A percentile compares a stretch with the other conserved stretches of the same genome.
Evolutionary conservation across 2,888 invertebrate species (phyloP).

Genomic region (Leptura quadrifasciata): DNA sequence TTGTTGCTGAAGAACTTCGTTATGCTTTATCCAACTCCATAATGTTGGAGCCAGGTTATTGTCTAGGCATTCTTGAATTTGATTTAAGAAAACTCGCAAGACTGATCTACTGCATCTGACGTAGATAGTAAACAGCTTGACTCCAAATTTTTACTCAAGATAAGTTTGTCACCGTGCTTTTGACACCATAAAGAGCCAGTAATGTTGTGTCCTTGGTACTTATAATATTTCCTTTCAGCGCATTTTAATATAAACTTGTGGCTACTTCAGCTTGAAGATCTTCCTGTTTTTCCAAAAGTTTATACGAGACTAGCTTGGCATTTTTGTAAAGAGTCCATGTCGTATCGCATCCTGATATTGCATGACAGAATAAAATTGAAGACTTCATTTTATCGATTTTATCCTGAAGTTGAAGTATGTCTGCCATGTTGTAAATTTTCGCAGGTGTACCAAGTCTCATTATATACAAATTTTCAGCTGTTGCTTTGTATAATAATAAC

Average conservation of each 20-base stretch:
- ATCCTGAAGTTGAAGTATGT: conserved; percentile 3
- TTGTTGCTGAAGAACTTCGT: conserved; percentile 14
- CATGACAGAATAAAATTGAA: conserved; percentile 29
- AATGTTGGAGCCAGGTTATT: not conserved
- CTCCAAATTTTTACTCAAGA: not conserved
- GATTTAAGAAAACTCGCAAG: conserved; percentile 9
- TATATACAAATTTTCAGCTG: conserved; percentile 20
- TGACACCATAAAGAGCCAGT: conserved; percentile 13
- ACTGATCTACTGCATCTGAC: not conserved
- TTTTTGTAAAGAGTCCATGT: conserved; percentile 23
- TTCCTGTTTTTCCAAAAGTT: conserved; percentile 27
- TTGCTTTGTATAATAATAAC: too few species aligned
- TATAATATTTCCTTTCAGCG: not conserved
- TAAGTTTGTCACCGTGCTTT: conserved; percentile 2
- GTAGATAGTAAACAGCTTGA: not conserved
- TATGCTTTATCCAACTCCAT: not conserved
- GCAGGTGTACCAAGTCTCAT: conserved; percentile 26
- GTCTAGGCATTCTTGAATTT: conserved; percentile 4
- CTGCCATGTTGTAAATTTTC: conserved; percentile 25
- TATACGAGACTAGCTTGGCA: conserved; percentile 20
- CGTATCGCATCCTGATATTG: conserved; percentile 30
- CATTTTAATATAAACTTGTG: not conserved
- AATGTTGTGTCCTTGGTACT: not conserved
- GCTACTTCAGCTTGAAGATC: conserved; percentile 11
- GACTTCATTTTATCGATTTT: conserved; percentile 13